Conservation (phyloP, 2,113 vertebrate genomes). For the Spea bombifrons region DNA sequence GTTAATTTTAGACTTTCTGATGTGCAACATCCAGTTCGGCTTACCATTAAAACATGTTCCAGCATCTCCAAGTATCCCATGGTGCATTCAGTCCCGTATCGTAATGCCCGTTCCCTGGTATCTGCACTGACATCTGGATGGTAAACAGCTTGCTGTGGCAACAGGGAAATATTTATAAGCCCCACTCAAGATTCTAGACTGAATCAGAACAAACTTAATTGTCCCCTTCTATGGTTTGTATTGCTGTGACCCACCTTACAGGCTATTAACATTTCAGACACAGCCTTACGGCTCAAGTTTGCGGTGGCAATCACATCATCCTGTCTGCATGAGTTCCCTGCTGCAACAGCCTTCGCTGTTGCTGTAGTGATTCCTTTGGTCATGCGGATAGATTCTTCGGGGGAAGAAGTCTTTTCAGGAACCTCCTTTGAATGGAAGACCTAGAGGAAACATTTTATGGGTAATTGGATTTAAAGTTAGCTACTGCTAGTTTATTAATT, state of each 20-base stretch:
- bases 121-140: constrained; percentile 85
- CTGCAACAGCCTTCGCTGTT: constrained; percentile 96
- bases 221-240: too few species aligned
- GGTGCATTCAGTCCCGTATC: constrained; percentile 86
- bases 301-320: constrained; percentile 95
- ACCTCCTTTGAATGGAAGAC: constrained; percentile 89
- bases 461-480: too few species aligned
- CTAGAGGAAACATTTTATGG: constrained; percentile 59
- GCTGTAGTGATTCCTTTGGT: constrained; percentile 98
- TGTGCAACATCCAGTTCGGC: constrained; percentile 14
- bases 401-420: constrained; percentile 86
- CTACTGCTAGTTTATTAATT: too few species aligned
- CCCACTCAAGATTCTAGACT: not conserved
- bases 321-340: constrained; percentile 93
- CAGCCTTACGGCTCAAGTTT: constrained; percentile 95
- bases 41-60: constrained; percentile 90
- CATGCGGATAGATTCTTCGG: constrained; percentile 96
- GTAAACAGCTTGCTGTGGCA: constrained; percentile 84
- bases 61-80: constrained; percentile 86
- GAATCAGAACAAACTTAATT: not conserved
- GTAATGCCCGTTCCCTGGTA: constrained; percentile 77
- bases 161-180: constrained; percentile 27
- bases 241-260: constrained; percentile 71
- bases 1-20: too few species aligned
- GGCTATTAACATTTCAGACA: constrained; percentile 89